Percentiles rank a stretch among this genome's conserved stretches.
Evolutionary conservation across 53 echinoderm and acorn worm genomes (phyloP).

Genomic region (Hippasteria phrygiana): DNA sequence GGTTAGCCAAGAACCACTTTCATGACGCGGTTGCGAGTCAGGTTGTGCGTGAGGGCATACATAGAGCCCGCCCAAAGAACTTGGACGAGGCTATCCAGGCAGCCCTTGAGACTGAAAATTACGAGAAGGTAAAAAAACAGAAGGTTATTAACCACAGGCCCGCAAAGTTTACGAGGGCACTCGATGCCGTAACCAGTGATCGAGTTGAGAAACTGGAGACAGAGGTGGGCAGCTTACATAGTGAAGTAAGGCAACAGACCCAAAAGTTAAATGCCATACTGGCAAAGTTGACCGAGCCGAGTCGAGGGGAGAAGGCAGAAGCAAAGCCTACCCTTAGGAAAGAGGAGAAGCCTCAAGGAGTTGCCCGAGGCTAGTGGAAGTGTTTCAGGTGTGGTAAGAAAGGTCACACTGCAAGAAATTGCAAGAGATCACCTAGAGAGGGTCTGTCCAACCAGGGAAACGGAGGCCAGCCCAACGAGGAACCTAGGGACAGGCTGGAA

Average conservation of each 20-base stretch:
- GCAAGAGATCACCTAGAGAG: neutral
- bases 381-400: constrained; percentile 64
- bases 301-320: neutral
- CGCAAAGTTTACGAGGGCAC: constrained; percentile 1
- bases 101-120: constrained; percentile 14
- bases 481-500: constrained; percentile 41
- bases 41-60: constrained; percentile 26
- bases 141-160: neutral
- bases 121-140: neutral
- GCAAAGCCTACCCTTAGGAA: neutral
- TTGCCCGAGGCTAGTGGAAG: neutral
- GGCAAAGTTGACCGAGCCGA: neutral
- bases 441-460: neutral
- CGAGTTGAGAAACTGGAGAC: constrained; percentile 6
- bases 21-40: constrained; percentile 28
- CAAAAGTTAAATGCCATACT: neutral
- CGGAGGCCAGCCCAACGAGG: constrained; percentile 27
- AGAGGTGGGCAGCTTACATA: neutral
- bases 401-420: constrained; percentile 13
- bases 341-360: neutral
- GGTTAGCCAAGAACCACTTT: constrained; percentile 45
- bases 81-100: constrained; percentile 20
- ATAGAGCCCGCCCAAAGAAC: constrained; percentile 1
- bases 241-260: neutral
- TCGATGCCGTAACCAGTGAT: constrained; percentile 34